Evolutionary conservation across 2,797 vertebrate genomes (phyloP).

Genomic region (Alcedo atthis): DNA sequence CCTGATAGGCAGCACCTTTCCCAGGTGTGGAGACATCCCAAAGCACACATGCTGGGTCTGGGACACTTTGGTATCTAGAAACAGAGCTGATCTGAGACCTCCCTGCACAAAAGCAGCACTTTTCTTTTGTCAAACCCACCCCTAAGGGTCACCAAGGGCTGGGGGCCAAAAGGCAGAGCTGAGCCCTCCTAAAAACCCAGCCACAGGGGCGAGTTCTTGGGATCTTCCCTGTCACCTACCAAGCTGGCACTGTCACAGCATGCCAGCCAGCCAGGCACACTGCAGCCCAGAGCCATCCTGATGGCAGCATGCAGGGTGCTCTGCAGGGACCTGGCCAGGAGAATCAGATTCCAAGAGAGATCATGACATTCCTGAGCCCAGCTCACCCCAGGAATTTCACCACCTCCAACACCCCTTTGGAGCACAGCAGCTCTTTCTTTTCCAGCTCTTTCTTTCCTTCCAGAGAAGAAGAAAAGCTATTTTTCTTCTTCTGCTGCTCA

Average conservation of each 20-base stretch:
- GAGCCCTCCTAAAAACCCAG: neutral
- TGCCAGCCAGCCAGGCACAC: neutral
- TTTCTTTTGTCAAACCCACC: neutral
- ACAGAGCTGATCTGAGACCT: neutral
- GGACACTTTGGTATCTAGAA: neutral
- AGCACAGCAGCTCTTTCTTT: neutral
- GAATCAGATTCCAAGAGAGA: neutral
- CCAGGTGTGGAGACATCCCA: neutral
- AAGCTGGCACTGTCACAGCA: neutral
- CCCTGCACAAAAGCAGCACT: neutral
- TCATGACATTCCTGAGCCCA: neutral
- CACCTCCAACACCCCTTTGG: neutral
- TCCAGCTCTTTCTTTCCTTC: neutral
- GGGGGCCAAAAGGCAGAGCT: neutral
- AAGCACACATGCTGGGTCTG: neutral
- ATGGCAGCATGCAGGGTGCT: accelerated
- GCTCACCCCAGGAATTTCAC: neutral
- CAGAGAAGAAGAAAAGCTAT: neutral
- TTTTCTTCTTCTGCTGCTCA: neutral
- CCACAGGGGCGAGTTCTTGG: neutral
- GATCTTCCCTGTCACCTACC: neutral
- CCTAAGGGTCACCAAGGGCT: neutral
- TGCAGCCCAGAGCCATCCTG: neutral
- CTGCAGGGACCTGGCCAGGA: neutral
- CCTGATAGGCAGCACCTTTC: neutral